phyloP scores from a whole-genome alignment of 2,797 vertebrate species.

The Arnoldichthys spilopterus region DNA sequence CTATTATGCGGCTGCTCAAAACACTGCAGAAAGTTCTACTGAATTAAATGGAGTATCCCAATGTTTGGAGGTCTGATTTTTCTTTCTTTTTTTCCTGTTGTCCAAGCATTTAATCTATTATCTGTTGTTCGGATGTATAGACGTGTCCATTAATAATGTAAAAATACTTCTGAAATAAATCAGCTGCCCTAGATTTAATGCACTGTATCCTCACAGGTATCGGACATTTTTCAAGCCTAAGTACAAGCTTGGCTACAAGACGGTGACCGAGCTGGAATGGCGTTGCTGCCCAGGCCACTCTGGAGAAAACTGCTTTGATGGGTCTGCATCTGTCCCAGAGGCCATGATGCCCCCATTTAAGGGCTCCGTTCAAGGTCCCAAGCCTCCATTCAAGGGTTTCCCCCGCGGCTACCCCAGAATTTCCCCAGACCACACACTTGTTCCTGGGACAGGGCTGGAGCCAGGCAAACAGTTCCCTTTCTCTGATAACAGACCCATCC shows the following conservation, averaged over 20 bases:
- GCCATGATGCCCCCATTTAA: constrained; percentile 78
- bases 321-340: constrained; percentile 78
- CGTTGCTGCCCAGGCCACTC: constrained; percentile 91
- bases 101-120: too few relatives aligned
- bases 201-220: constrained; percentile 80
- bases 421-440: constrained; percentile 70
- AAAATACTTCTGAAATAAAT: too few relatives aligned
- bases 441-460: constrained; percentile 77
- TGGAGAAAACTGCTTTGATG: constrained; percentile 88
- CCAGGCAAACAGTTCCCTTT: constrained; percentile 72
- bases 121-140: too few relatives aligned
- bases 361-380: constrained; percentile 72
- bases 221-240: constrained; percentile 90
- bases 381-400: constrained; percentile 81
- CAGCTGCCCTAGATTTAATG: too few relatives aligned
- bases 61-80: too few relatives aligned
- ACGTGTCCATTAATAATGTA: too few relatives aligned
- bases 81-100: too few relatives aligned
- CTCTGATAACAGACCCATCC: constrained; percentile 74
- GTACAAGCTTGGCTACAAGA: constrained; percentile 93
- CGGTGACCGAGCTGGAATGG: constrained; percentile 93
- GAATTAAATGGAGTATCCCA: too few relatives aligned
- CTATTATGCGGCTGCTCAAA: too few relatives aligned
- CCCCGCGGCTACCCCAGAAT: constrained; percentile 78
- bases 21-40: too few relatives aligned